Conservation (phyloP, 2,113 vertebrate genomes). For the Numenius arquata region DNA sequence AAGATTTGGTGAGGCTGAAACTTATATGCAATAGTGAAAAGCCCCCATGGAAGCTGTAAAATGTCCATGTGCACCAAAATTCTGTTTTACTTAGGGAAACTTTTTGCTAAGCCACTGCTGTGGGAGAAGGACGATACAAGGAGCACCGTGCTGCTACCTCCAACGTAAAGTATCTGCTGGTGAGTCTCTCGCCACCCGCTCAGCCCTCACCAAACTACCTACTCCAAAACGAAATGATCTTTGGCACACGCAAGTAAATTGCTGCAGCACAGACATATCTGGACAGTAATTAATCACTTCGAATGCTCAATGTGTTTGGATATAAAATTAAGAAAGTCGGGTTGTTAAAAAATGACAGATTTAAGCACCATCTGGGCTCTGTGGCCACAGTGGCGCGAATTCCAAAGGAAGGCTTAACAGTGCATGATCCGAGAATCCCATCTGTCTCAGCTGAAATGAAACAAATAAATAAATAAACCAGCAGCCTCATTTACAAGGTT, state of each 20-base stretch:
- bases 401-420: constrained; percentile 84
- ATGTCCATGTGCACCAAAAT: not conserved
- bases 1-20: not conserved
- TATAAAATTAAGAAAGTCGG: constrained; percentile 81
- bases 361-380: constrained; percentile 82
- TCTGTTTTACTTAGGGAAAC: not conserved
- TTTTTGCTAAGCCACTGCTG: not conserved
- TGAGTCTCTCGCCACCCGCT: not conserved
- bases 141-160: not conserved
- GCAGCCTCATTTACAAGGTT: constrained; percentile 49
- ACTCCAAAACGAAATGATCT: constrained; percentile 29
- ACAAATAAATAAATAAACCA: constrained; percentile 67
- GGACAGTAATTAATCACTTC: constrained; percentile 80
- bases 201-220: not conserved
- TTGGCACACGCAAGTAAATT: constrained; percentile 10
- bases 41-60: not conserved
- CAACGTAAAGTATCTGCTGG: not conserved
- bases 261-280: constrained; percentile 68
- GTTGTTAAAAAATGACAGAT: constrained; percentile 84
- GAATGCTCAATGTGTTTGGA: constrained; percentile 77
- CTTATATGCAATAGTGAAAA: not conserved
- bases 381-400: constrained; percentile 79
- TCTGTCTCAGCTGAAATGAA: constrained; percentile 78
- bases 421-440: constrained; percentile 82
- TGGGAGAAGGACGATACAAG: not conserved